Evolutionary conservation across 2,888 invertebrate species (phyloP).

Genomic region (Drosophila kambysellisi): DNA sequence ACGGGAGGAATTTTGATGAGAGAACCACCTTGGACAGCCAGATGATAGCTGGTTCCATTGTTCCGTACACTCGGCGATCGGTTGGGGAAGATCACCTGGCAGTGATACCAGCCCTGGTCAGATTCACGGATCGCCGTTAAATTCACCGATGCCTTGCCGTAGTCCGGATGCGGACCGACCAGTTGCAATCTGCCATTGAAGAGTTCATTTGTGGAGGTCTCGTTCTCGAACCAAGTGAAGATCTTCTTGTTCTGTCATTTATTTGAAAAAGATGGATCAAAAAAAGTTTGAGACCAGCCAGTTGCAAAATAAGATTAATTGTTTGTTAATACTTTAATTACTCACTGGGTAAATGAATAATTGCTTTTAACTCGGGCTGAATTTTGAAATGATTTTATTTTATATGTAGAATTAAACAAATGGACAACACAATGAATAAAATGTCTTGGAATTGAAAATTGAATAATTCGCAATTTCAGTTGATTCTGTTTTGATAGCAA

Average conservation of each 20-base stretch:
- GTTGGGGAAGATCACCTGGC: conserved; percentile 94
- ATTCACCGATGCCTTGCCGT: conserved; percentile 90
- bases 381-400: background rate
- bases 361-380: background rate
- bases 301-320: background rate
- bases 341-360: background rate
- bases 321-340: background rate
- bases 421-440: background rate
- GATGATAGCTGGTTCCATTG: conserved; percentile 96
- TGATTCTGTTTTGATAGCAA: background rate
- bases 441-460: background rate
- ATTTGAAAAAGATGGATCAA: background rate
- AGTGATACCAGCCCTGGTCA: conserved; percentile 97
- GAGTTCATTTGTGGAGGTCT: conserved; percentile 88
- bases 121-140: conserved; percentile 94
- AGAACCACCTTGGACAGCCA: conserved; percentile 95
- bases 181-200: conserved; percentile 91
- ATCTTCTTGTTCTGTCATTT: conserved; percentile 89
- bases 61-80: conserved; percentile 93
- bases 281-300: background rate
- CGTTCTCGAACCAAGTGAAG: conserved; percentile 93
- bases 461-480: background rate
- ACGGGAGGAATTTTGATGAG: conserved; percentile 94
- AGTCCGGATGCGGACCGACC: conserved; percentile 86
- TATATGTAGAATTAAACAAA: background rate